Percentiles rank a stretch among this genome's conserved stretches.
These are phyloP conservation scores for Petrocephalus zakoni DNA, from an alignment of 2,113 vertebrate genomes.

Conservation along the genomic window DNA sequence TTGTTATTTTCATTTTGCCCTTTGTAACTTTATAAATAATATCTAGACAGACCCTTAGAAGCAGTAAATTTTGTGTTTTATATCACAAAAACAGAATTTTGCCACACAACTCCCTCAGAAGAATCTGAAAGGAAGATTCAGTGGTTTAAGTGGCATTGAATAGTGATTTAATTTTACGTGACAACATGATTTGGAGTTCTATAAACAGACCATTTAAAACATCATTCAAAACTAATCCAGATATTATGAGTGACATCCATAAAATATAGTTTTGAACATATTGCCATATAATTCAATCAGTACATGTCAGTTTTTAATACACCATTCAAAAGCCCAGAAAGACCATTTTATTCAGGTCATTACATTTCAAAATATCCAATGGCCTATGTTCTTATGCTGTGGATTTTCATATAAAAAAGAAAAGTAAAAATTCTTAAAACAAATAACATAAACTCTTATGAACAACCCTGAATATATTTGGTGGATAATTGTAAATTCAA, in stretches of 20 bases:
- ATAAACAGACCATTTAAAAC: conserved; percentile 14
- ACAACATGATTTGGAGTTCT: not conserved
- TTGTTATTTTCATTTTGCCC: conserved; percentile 37
- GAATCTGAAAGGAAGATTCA: conserved; percentile 3
- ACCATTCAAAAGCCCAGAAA: conserved; percentile 2
- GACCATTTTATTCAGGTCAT: not conserved
- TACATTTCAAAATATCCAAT: conserved; percentile 12
- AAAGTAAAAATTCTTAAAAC: not conserved
- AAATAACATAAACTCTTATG: not conserved
- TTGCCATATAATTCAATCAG: conserved; percentile 4
- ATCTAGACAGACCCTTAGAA: conserved; percentile 49
- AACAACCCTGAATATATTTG: conserved; percentile 11
- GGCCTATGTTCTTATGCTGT: not conserved
- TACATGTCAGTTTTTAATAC: not conserved
- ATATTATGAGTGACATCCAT: not conserved
- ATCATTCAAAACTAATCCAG: conserved; percentile 16
- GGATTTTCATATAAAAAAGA: not conserved
- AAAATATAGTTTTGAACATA: conserved; percentile 14
- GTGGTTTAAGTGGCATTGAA: not conserved
- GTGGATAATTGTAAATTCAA: not conserved
- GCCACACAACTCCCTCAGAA: not conserved
- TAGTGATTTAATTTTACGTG: conserved; percentile 1
- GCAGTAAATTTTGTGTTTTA: conserved; percentile 29
- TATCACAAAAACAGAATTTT: conserved; percentile 25
- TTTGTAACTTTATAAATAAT: conserved; percentile 57